These are phyloP conservation scores for Ophonus ardosiacus DNA, from an alignment of 2,888 invertebrate genomes.

Conservation along the genomic window DNA sequence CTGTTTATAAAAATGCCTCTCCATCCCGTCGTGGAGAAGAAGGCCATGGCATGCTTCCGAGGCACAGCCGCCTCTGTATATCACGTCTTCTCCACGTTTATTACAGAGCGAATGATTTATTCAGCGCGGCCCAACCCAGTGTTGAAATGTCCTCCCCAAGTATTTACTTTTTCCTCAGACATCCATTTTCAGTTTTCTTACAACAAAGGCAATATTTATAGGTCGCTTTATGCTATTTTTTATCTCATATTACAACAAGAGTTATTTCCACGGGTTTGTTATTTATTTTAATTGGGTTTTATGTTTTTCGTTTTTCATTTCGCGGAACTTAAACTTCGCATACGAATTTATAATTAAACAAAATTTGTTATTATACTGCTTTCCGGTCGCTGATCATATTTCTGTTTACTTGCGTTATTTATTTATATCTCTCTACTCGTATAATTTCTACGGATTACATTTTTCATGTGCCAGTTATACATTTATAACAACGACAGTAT, in stretches of 20 bases:
- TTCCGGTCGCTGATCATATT: neutral
- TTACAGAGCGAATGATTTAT: constrained; percentile 28
- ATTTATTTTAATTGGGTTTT: neutral
- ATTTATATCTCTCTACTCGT: neutral
- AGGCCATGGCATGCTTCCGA: neutral
- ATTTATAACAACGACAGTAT: no score
- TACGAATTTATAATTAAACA: neutral
- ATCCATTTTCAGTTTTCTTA: constrained; percentile 32
- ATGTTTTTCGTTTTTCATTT: neutral
- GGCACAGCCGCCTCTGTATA: constrained; percentile 15
- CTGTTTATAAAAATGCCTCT: constrained; percentile 10
- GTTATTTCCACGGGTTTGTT: neutral
- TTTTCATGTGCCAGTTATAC: no score
- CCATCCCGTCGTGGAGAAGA: neutral
- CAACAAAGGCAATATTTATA: constrained; percentile 2
- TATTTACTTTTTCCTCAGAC: constrained; percentile 19
- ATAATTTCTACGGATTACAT: no score
- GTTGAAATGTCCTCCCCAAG: constrained; percentile 30
- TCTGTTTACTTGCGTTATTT: neutral
- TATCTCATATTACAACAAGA: neutral
- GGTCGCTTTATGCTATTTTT: neutral
- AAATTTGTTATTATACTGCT: neutral
- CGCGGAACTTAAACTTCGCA: neutral
- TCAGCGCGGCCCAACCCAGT: constrained; percentile 3
- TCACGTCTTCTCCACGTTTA: constrained; percentile 32